phyloP scores from a whole-genome alignment of 1,140 invertebrate species.

The Antheraea pernyi region DNA sequence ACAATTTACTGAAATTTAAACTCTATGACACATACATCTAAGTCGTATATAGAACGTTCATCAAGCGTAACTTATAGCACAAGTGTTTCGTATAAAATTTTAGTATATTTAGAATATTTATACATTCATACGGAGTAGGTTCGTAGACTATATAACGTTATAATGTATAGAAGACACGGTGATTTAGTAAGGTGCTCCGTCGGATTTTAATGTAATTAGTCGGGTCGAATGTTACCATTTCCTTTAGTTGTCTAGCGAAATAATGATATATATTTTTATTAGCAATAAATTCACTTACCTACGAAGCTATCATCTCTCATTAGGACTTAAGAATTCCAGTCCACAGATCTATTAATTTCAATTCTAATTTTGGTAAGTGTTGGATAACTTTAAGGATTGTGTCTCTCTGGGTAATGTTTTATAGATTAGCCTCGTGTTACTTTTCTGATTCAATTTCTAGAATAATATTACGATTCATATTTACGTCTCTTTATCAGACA shows the following conservation, averaged over 20 bases:
- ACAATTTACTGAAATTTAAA: neutral
- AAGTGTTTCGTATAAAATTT: conserved; percentile 40
- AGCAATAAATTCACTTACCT: neutral
- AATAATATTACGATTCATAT: too few species aligned
- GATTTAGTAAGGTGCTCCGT: conserved; percentile 63
- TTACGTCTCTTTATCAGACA: too few species aligned
- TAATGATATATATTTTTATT: conserved; percentile 14
- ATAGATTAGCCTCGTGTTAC: too few species aligned
- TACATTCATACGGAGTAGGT: conserved; percentile 64
- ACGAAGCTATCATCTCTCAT: neutral
- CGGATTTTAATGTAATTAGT: conserved; percentile 68
- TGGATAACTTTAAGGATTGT: too few species aligned
- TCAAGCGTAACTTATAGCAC: neutral
- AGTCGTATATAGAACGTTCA: neutral
- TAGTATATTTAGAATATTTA: conserved; percentile 76
- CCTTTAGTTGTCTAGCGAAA: conserved; percentile 38
- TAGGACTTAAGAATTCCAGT: neutral
- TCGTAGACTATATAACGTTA: conserved; percentile 37
- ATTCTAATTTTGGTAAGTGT: neutral
- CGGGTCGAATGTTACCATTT: conserved; percentile 46
- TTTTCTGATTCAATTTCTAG: too few species aligned
- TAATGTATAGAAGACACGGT: conserved; percentile 58
- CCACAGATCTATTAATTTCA: neutral
- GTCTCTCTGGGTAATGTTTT: too few species aligned
- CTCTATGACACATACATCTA: neutral